Evolutionary conservation across 2,888 invertebrate species (phyloP), one percentile per base, ranked within the genome.

Genomic region (Drosophila recens): DNA sequence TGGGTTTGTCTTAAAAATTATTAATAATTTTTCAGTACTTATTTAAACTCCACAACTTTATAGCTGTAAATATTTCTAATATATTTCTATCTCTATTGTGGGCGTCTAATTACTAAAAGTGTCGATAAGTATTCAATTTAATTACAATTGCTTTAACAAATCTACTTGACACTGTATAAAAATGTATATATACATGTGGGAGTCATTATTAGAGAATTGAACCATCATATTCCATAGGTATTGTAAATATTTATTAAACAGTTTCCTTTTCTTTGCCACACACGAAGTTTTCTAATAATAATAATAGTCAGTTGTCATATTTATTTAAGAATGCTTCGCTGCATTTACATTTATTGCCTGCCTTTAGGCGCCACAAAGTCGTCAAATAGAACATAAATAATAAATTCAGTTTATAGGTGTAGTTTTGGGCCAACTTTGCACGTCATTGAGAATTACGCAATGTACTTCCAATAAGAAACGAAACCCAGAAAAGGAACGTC

Each of bases 361-460:
- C 5, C 5, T 6, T 0, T 5, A 23, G 65, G 56, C 78, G 74
- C 40, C 78, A 15, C 10, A 3, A 8, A 42, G 69, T 63, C 77
- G 61, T 43, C 64, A 58, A 56, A 45, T 13, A 54, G 30, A 9
- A 11, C 46, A 53, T 27, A 62, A 30, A 75, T 62, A 45, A 51
- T 23, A 57, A 62, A 15, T 23, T 13, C 34, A 48, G 23, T 10
- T 40, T 17, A 52, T 57, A 75, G 63, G 68, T 72, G 72, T 56
- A 49, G 59, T 45, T 72, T 61, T 48, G 48, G 20, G 43, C 34
- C 46, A 59, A 49, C 42, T 49, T 59, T 53, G 42, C 3, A 61
- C 79, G 72, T 78, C 79, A 66, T 51, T 23, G 33, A 17, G 11
- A 13, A 62, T 75, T 65, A 78, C 62, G 75, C 63, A 67, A 75